Percentiles rank a stretch among this genome's conserved stretches.
Conservation (phyloP, 2,113 vertebrate genomes). For the Proteles cristata region DNA sequence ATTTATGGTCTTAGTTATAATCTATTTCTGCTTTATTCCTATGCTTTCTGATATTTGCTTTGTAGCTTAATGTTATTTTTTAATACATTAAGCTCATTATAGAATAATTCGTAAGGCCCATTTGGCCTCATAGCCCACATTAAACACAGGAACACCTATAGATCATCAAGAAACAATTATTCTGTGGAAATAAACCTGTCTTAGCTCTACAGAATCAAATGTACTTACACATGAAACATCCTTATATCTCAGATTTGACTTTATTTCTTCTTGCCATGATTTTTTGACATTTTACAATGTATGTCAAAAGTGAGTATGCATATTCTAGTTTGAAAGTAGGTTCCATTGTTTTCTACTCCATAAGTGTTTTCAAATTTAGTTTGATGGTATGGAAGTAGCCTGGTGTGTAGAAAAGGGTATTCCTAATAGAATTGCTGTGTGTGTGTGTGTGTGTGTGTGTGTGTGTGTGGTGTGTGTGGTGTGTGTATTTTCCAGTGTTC, state of each 20-base stretch:
- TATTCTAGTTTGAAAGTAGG: not conserved
- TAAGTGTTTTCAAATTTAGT: conserved; percentile 15
- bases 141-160: not conserved
- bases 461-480: not conserved
- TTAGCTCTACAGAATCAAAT: not conserved
- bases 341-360: not conserved
- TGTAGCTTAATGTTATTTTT: not conserved
- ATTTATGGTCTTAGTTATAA: conserved; percentile 39
- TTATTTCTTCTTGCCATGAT: not conserved
- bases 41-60: conserved; percentile 22
- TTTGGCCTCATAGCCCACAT: not conserved
- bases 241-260: not conserved
- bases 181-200: not conserved
- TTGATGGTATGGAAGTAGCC: not conserved
- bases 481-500: not conserved
- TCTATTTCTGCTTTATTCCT: not conserved
- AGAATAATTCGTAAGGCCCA: not conserved
- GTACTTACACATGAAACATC: not conserved
- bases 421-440: not conserved
- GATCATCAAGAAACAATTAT: not conserved
- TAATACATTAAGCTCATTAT: conserved; percentile 34
- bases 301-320: not conserved
- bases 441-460: too few species aligned
- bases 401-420: not conserved
- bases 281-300: not conserved